Conservation (phyloP, 1,140 invertebrate species). For the Megathymus violae region DNA sequence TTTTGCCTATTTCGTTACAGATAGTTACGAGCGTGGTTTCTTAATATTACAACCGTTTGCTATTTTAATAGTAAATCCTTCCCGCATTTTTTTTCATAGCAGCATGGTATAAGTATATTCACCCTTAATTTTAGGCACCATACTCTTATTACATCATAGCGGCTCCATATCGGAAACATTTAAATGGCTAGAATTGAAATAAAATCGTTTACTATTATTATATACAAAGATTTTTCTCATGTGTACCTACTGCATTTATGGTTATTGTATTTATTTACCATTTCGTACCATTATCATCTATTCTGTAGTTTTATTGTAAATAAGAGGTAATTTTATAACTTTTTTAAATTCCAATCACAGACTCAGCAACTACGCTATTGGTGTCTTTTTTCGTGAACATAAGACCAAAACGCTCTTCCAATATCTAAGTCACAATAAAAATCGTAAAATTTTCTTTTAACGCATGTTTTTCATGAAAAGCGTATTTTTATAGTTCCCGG, state of each 20-base stretch:
- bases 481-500: slow-evolving; percentile 10
- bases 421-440: not conserved
- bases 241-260: not conserved
- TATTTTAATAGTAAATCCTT: too few relatives aligned
- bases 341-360: too few relatives aligned
- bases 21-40: too few relatives aligned
- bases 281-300: too few relatives aligned
- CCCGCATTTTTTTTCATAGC: too few relatives aligned
- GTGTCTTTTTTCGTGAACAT: not conserved
- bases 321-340: too few relatives aligned
- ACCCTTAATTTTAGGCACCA: not conserved
- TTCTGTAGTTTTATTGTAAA: too few relatives aligned
- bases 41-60: too few relatives aligned
- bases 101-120: not conserved
- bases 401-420: not conserved
- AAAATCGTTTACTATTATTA: not conserved
- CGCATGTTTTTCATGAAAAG: not conserved
- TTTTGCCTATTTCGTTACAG: too few relatives aligned
- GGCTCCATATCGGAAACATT: not conserved
- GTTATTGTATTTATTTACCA: not conserved
- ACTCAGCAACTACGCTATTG: too few relatives aligned
- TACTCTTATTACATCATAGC: not conserved
- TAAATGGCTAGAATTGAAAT: not conserved
- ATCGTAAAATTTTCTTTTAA: slow-evolving; percentile 2
- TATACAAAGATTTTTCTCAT: not conserved